Evolutionary conservation across 1,140 invertebrate species (phyloP), one percentile per base, ranked within the genome.

Genomic region (Zaprionus lachaisei): DNA sequence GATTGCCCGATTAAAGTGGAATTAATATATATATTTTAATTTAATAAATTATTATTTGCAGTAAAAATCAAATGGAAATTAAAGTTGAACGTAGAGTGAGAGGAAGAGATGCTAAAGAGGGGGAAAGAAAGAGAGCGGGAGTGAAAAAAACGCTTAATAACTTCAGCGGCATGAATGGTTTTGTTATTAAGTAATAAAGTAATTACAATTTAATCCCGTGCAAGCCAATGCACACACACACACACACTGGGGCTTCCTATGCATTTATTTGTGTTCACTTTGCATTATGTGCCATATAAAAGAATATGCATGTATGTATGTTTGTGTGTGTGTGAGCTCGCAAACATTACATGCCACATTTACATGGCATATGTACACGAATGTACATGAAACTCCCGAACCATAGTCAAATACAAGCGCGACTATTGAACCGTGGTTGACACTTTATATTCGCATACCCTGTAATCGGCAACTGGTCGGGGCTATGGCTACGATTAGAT

Each of bases 181-280:
- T 85, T 86, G 83, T 85, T 85, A 86, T 86, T 86, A 86, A 86
- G 83, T 85, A 85, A 85, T 85, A 85, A 86, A 85, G 83, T 85
- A 85, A 85, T 85, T 85, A 85, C 80, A 85, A 79, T 79, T 86
- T 85, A 85, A 85, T 85, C 83, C 77, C 80, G 34, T 77, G 69
- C 81, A 66, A 64, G 68, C 65, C 47, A 73, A 65, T 47, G 38
- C 31, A 69, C 49, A 57, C 63, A 47, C 17, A 54, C 41, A 72
- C 17, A 57, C 37, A 31, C 55, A 72, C 56, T 26, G 24, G 47
- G 2, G 3, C 47, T 51, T 51, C 47, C 47, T 51, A 51, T 51
- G 47, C 47, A 51, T 22, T 51, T 51, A 51, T 51, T 51, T 51
- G 47, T 51, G 24, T 51, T 51, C 47, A n/a, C 20, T 51, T 47